These are phyloP conservation scores for Tuberolachnus salignus DNA, from an alignment of 2,888 invertebrate genomes.

Conservation along the genomic window DNA sequence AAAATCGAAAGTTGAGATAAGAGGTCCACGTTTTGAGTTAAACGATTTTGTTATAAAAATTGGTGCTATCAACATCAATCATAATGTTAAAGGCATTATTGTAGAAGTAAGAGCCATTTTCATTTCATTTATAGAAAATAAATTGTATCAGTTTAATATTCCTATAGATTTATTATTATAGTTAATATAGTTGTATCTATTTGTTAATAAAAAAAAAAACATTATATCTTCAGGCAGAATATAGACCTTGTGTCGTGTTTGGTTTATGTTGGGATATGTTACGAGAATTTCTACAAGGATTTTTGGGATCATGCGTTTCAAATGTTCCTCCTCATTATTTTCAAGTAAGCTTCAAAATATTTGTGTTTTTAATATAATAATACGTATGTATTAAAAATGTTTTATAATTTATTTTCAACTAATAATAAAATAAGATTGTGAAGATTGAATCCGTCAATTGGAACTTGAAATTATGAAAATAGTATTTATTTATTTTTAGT, in stretches of 20 bases:
- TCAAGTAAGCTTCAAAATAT: conserved; percentile 62
- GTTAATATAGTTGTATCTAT: too few relatives aligned
- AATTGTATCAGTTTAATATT: too few relatives aligned
- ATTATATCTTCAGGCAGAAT: conserved; percentile 73
- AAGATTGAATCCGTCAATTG: too few relatives aligned
- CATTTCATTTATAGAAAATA: too few relatives aligned
- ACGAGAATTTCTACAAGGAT: conserved; percentile 88
- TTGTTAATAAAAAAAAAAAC: too few relatives aligned
- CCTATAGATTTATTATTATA: too few relatives aligned
- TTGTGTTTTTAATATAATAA: not conserved
- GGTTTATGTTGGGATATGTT: conserved; percentile 89
- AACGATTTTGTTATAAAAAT: conserved; percentile 93
- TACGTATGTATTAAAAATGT: not conserved
- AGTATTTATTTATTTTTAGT: too few relatives aligned
- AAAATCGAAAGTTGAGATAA: conserved; percentile 87
- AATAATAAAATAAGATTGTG: too few relatives aligned
- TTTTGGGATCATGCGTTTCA: conserved; percentile 78
- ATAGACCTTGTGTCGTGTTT: conserved; percentile 86
- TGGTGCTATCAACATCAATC: conserved; percentile 89
- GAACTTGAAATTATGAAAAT: too few relatives aligned
- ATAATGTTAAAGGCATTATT: conserved; percentile 90
- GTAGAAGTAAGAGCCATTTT: conserved; percentile 73
- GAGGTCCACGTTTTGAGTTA: conserved; percentile 84
- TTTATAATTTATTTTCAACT: too few relatives aligned
- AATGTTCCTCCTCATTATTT: conserved; percentile 77